These are phyloP conservation scores for Encarsia formosa DNA, from an alignment of 2,888 invertebrate genomes.

Conservation along the genomic window DNA sequence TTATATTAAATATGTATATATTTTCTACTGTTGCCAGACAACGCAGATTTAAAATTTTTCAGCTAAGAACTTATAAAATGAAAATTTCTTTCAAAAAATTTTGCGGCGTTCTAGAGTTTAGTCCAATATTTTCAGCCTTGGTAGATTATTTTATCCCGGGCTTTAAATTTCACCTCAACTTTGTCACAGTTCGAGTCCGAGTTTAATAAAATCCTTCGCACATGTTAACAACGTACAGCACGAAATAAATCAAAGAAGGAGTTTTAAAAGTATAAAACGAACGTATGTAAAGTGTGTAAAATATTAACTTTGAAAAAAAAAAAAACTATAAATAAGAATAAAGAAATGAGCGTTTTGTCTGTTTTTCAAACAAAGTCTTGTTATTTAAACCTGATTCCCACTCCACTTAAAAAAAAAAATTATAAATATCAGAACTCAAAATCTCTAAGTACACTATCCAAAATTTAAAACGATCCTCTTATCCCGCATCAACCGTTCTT, in stretches of 20 bases:
- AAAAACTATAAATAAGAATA: slow-evolving; percentile 37
- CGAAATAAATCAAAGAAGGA: slow-evolving; percentile 1
- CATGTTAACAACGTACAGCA: slow-evolving; percentile 32
- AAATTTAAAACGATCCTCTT: too few species aligned
- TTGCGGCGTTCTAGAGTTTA: too few species aligned
- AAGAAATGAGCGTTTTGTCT: slow-evolving; percentile 43
- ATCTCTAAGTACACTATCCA: too few species aligned
- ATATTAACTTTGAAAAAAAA: slow-evolving; percentile 29
- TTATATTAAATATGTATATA: slow-evolving; percentile 4
- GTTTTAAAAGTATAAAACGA: neutral
- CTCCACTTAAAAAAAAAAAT: too few species aligned
- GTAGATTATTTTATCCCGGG: too few species aligned
- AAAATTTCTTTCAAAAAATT: too few species aligned
- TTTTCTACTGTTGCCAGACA: slow-evolving; percentile 5
- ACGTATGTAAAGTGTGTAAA: slow-evolving; percentile 13
- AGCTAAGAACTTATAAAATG: too few species aligned
- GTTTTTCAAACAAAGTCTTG: slow-evolving; percentile 39
- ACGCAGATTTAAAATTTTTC: slow-evolving; percentile 4
- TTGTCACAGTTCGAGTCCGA: slow-evolving; percentile 37
- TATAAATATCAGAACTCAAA: too few species aligned
- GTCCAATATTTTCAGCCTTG: too few species aligned
- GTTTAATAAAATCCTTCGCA: slow-evolving; percentile 33
- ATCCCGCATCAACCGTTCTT: too few species aligned
- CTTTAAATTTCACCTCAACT: too few species aligned
- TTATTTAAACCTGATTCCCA: too few species aligned